phyloP scores from a whole-genome alignment of 2,888 invertebrate genomes.

The Pilophorus perplexus region DNA sequence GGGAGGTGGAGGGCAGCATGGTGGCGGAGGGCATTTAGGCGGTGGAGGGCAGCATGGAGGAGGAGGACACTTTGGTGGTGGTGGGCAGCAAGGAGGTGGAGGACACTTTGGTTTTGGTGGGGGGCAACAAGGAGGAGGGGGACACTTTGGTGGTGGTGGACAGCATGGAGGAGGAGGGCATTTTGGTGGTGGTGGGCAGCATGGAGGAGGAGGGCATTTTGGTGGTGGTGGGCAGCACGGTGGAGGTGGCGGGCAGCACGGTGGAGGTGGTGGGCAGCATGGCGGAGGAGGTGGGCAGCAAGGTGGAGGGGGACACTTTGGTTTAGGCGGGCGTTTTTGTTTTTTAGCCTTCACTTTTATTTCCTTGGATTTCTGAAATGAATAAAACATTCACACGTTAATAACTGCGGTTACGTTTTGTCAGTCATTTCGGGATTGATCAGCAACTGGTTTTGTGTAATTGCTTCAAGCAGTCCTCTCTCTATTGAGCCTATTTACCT shows the following conservation, averaged over 20 bases:
- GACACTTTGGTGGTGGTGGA: conserved; percentile 10
- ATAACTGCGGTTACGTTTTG: too few species aligned
- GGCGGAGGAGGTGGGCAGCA: conserved; percentile 30
- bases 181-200: conserved; percentile 7
- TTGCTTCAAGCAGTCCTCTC: too few species aligned
- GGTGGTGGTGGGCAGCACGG: conserved; percentile 20
- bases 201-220: background rate
- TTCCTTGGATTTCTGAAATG: too few species aligned
- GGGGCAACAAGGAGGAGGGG: conserved; percentile 30
- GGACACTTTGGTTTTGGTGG: conserved; percentile 28
- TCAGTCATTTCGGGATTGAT: too few species aligned
- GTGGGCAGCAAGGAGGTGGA: conserved; percentile 22
- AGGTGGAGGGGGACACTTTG: conserved; percentile 27
- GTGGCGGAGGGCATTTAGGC: conserved; percentile 29
- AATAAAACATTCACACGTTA: too few species aligned
- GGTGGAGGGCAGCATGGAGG: conserved; percentile 27
- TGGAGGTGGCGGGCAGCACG: conserved; percentile 15
- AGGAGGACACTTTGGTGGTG: conserved; percentile 29
- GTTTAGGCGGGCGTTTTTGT: background rate
- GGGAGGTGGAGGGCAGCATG: conserved; percentile 16
- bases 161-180: conserved; percentile 28
- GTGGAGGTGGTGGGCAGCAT: conserved; percentile 23
- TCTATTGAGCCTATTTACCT: too few species aligned
- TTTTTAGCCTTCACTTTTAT: background rate
- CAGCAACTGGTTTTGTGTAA: too few species aligned